Evolutionary conservation across 2,113 vertebrate genomes (phyloP), one percentile per base, ranked within the genome.

Genomic region (Cranoglanis bouderius): DNA sequence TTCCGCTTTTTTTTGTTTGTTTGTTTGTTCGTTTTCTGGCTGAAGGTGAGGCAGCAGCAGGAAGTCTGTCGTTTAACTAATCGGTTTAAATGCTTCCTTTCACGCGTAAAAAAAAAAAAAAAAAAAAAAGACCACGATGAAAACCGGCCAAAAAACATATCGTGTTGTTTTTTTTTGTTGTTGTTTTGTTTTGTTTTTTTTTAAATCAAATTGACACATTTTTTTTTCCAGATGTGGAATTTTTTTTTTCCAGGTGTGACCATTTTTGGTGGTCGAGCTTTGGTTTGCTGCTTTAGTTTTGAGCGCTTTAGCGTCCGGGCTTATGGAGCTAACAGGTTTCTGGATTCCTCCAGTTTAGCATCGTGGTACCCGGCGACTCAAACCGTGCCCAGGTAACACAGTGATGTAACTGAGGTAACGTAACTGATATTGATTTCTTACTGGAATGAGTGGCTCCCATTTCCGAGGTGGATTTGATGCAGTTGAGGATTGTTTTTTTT

Each of bases 41-140:
- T 67, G 46, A 83, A 82, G 61, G 78, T 86, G 24, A 83, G 75
- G 61, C 49, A 82, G 77, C 75, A 80, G 74, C 84, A 24, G 35
- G 63, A 86, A 46, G 55, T 82, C 61, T 82, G 63, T 21, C 38
- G 7, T 29, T 89, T 81, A n/a, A 55, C 32, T 67, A 80, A 67
- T 63, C 40, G 16, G 18, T 53, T 80, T 53, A 80, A 53, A 85
- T 59, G 77, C 21, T 55, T 89, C 65, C 53, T 46, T 85, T 59
- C 67, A 32, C 32, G 10, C 10, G 14, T 35, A 88, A 18, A 57
- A 19, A 75, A 82, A 63, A 59, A 38, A n/a, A 4, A 70, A 19
- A 72, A 21, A 19, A 35, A 72, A 7, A 21, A 0, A 40, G 70
- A 3, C 38, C 35, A 74, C 6, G 35, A 24, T 9, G 35, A 72